phyloP scores from a whole-genome alignment of 2,888 invertebrate genomes.

The Drosophila kambysellisi region DNA sequence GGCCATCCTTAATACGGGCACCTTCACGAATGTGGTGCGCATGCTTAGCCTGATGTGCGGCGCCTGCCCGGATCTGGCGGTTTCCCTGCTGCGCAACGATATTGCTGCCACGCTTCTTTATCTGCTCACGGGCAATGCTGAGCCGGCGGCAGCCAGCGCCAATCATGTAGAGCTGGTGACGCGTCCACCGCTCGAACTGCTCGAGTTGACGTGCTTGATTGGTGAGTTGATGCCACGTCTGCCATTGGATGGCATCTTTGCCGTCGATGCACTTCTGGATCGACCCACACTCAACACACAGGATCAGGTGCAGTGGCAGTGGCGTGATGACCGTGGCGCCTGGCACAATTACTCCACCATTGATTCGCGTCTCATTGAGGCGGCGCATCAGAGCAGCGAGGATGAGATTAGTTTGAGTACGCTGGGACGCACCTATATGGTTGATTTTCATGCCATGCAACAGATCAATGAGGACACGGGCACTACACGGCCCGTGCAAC shows the following conservation, averaged over 20 bases:
- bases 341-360: constrained; percentile 97
- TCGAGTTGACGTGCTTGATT: constrained; percentile 98
- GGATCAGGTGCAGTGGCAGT: constrained; percentile 97
- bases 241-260: constrained; percentile 97
- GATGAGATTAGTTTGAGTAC: constrained; percentile 97
- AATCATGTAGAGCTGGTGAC: constrained; percentile 93
- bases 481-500: constrained; percentile 95
- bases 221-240: constrained; percentile 98
- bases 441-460: constrained; percentile 98
- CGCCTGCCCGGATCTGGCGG: constrained; percentile 97
- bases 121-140: constrained; percentile 95
- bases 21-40: constrained; percentile 97
- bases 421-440: constrained; percentile 96
- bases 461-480: constrained; percentile 99
- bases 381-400: constrained; percentile 96
- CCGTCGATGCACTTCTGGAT: constrained; percentile 95
- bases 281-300: constrained; percentile 89
- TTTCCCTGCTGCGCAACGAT: constrained; percentile 95
- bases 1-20: constrained; percentile 96
- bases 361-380: constrained; percentile 97
- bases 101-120: constrained; percentile 98
- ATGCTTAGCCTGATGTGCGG: constrained; percentile 98
- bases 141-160: constrained; percentile 83
- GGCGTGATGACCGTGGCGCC: constrained; percentile 97
- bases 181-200: constrained; percentile 97